These are phyloP conservation scores for Stegophylla sp. DNA, from an alignment of 2,888 invertebrate genomes.

Conservation along the genomic window DNA sequence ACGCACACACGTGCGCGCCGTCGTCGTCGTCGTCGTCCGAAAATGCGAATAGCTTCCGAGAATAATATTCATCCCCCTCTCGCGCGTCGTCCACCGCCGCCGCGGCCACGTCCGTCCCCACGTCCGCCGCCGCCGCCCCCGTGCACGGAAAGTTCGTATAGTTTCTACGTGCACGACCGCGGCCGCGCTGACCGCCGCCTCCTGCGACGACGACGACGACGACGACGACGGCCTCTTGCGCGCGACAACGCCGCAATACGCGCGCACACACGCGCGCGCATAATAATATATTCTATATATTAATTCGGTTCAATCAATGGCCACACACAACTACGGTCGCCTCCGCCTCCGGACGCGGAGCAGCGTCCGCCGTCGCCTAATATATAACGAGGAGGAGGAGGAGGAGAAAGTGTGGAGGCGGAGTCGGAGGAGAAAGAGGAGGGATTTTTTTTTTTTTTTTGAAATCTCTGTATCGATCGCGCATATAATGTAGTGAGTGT, in stretches of 20 bases:
- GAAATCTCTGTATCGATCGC: conserved; percentile 51
- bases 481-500: conserved; percentile 24
- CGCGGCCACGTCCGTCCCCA: neutral
- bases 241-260: conserved; percentile 34
- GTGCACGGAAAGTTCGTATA: neutral
- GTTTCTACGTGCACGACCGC: neutral
- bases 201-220: neutral
- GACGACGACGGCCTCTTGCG: conserved; percentile 6
- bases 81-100: no score
- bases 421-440: neutral
- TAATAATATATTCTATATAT: conserved; percentile 46
- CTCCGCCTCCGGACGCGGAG: neutral
- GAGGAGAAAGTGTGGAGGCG: neutral
- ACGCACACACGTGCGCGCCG: neutral
- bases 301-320: conserved; percentile 56
- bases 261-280: conserved; percentile 33
- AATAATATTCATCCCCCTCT: conserved; percentile 54
- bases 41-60: conserved; percentile 58
- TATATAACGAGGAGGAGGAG: conserved; percentile 14
- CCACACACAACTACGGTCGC: neutral
- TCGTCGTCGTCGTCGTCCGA: conserved; percentile 42
- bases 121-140: neutral
- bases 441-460: conserved; percentile 28
- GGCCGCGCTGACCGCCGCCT: conserved; percentile 3
- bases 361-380: conserved; percentile 13